Percentiles rank a stretch among this genome's conserved stretches.
Conservation (phyloP, 2,797 vertebrate genomes). For the Gymnoscopelus microlampas region DNA sequence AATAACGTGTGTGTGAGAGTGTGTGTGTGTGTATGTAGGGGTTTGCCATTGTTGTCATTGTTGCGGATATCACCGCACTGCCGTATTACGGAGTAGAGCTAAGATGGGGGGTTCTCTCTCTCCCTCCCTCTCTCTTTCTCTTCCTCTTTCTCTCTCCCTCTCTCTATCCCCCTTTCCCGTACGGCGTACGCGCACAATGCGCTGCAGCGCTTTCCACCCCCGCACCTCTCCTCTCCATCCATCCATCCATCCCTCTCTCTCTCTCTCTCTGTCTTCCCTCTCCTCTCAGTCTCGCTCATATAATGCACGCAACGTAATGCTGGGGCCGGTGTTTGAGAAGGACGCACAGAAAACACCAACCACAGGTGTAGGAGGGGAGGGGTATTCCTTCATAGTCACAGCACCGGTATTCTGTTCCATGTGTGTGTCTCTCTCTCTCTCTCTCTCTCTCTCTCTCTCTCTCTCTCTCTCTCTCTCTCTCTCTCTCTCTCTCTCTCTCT, state of each 20-base stretch:
- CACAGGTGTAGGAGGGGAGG: too few relatives aligned
- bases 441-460: background rate
- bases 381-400: slow-evolving; percentile 5
- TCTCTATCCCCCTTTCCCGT: slow-evolving; percentile 71
- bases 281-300: slow-evolving; percentile 21
- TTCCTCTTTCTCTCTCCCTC: slow-evolving; percentile 62
- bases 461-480: slow-evolving; percentile 15
- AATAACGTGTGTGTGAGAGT: slow-evolving; percentile 39
- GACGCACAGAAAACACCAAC: too few relatives aligned
- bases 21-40: slow-evolving; percentile 25
- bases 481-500: slow-evolving; percentile 1
- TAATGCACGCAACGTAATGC: too few relatives aligned
- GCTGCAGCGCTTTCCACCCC: slow-evolving; percentile 76
- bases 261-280: slow-evolving; percentile 21
- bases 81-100: slow-evolving; percentile 72
- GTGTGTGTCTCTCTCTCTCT: slow-evolving; percentile 1
- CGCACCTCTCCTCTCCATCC: slow-evolving; percentile 38
- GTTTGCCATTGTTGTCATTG: slow-evolving; percentile 67
- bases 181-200: slow-evolving; percentile 74
- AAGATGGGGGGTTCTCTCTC: slow-evolving; percentile 76
- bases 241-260: slow-evolving; percentile 6
- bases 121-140: slow-evolving; percentile 65
- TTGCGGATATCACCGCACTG: slow-evolving; percentile 78
- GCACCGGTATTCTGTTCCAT: slow-evolving; percentile 40
- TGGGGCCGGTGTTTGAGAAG: too few relatives aligned